phyloP scores from a whole-genome alignment of 2,113 vertebrate species.

The Trichechus manatus region DNA sequence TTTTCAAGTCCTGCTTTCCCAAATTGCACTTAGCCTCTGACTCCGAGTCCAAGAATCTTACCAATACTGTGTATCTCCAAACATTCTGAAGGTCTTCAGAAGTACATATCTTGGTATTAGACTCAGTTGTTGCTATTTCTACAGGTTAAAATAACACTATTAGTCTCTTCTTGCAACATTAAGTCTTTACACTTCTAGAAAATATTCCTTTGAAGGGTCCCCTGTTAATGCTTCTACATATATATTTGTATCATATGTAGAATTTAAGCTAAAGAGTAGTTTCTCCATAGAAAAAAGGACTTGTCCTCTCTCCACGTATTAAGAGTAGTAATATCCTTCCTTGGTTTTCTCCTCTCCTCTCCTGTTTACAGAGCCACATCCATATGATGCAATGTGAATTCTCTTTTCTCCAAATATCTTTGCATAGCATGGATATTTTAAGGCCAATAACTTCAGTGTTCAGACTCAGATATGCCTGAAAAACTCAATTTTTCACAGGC shows the following conservation, averaged over 20 bases:
- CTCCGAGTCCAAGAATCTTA: neutral
- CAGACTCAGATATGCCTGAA: neutral
- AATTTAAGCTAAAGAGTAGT: neutral
- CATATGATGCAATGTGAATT: neutral
- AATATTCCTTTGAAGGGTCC: neutral
- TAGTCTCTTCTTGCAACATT: neutral
- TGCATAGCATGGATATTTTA: neutral
- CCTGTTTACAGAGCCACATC: neutral
- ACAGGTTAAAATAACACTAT: neutral
- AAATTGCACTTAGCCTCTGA: neutral
- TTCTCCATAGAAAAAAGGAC: neutral
- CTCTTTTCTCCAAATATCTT: neutral
- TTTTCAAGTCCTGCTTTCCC: neutral
- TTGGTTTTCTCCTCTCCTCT: neutral
- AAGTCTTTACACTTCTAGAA: neutral
- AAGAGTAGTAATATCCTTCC: neutral
- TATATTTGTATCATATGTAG: neutral
- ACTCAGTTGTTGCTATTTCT: neutral
- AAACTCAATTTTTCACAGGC: constrained; percentile 6
- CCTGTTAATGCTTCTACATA: neutral
- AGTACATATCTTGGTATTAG: neutral
- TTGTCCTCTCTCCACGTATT: neutral
- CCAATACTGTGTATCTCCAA: neutral
- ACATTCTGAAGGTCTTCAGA: neutral
- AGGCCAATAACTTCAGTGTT: neutral